Conservation (phyloP, 2,888 invertebrate species). For the Willowsia nigromaculata region DNA sequence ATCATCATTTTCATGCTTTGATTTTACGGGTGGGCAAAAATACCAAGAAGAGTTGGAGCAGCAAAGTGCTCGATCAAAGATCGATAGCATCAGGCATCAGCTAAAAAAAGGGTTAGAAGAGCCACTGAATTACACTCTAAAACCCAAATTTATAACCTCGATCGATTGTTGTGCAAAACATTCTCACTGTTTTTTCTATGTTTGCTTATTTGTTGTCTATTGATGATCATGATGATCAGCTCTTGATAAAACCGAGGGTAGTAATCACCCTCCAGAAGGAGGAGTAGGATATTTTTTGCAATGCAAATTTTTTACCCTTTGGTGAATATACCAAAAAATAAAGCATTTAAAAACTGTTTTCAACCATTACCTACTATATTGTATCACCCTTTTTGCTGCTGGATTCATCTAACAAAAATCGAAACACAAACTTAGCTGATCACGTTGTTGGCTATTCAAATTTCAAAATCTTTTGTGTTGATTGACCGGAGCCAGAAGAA, state of each 20-base stretch:
- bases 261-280: slow-evolving; percentile 43
- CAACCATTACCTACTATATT: not conserved
- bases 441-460: slow-evolving; percentile 28
- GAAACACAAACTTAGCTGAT: slow-evolving; percentile 10
- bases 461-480: slow-evolving; percentile 57
- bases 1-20: slow-evolving; percentile 9
- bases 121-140: slow-evolving; percentile 64
- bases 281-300: slow-evolving; percentile 40
- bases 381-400: not conserved
- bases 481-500: slow-evolving; percentile 63
- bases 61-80: not conserved
- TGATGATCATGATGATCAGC: slow-evolving; percentile 23
- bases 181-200: not conserved
- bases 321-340: not conserved
- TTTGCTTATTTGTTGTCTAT: slow-evolving; percentile 12
- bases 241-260: slow-evolving; percentile 6
- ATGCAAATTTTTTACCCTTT: slow-evolving; percentile 37
- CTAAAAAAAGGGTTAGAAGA: slow-evolving; percentile 22
- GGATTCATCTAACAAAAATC: not conserved
- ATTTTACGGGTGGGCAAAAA: slow-evolving; percentile 57
- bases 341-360: not conserved
- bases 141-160: not conserved
- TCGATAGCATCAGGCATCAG: slow-evolving; percentile 1
- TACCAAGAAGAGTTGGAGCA: slow-evolving; percentile 33
- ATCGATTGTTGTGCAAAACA: not conserved